phyloP scores from a whole-genome alignment of 1,140 invertebrate genomes.

The Aphaenogaster floridana region DNA sequence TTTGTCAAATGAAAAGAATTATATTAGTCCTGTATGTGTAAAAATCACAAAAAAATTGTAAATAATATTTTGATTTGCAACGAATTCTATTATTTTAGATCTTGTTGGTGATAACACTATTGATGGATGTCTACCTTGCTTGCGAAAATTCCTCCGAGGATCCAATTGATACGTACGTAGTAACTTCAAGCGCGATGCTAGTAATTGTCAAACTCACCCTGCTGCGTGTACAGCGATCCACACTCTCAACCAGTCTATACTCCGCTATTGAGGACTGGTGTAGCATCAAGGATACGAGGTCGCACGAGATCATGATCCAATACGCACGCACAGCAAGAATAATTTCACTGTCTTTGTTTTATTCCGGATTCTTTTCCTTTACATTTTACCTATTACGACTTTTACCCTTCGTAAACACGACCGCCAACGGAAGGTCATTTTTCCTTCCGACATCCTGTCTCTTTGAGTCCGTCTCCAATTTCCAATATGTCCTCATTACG shows the following conservation, averaged over 20 bases:
- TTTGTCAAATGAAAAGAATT: not conserved
- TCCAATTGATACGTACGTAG: conserved; percentile 47
- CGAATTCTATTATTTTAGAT: conserved; percentile 12
- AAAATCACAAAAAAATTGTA: not conserved
- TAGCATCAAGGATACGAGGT: conserved; percentile 3
- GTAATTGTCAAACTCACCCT: conserved; percentile 39
- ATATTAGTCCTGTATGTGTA: not conserved
- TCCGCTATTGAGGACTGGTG: conserved; percentile 47
- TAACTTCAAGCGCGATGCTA: conserved; percentile 26
- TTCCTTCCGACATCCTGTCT: conserved; percentile 43
- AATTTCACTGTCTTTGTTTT: conserved; percentile 38
- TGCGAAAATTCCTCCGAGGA: conserved; percentile 23
- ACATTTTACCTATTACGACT: conserved; percentile 28
- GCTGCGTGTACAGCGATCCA: conserved; percentile 37
- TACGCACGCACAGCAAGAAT: conserved; percentile 22
- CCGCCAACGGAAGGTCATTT: not conserved
- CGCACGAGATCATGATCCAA: conserved; percentile 45
- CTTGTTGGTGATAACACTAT: not conserved
- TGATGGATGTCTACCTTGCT: conserved; percentile 1
- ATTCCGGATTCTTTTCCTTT: conserved; percentile 30
- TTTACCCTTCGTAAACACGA: conserved; percentile 1
- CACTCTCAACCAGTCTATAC: not conserved
- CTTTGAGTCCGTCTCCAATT: conserved; percentile 23
- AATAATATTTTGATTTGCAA: not conserved
- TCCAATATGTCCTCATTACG: conserved; percentile 27